A percentile compares a stretch with the other conserved stretches of the same genome.
Conservation (phyloP, 2,888 invertebrate species). For the Orgyia antiqua region DNA sequence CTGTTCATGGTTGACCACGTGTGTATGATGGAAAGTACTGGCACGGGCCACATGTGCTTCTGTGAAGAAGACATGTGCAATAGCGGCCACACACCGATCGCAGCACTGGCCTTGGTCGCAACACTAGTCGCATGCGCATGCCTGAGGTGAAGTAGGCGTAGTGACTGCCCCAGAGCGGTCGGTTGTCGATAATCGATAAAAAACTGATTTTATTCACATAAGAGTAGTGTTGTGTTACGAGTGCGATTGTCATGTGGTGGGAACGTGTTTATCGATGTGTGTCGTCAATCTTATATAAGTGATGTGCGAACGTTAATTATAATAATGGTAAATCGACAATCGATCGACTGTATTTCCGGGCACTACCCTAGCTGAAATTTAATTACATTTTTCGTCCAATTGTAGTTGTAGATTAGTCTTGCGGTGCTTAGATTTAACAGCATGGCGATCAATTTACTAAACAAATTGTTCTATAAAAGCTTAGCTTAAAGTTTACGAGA, state of each 20-base stretch:
- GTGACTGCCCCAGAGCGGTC: conserved; percentile 37
- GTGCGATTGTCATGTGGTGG: conserved; percentile 4
- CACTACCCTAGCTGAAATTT: conserved; percentile 50
- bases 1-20: conserved; percentile 99
- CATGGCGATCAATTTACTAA: conserved; percentile 31
- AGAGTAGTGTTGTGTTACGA: conserved; percentile 4
- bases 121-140: conserved; percentile 70
- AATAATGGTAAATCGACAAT: conserved; percentile 29
- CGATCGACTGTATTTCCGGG: conserved; percentile 46
- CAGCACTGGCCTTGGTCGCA: conserved; percentile 41
- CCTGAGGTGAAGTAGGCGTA: conserved; percentile 67
- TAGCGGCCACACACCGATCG: conserved; percentile 43
- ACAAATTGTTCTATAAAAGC: too few relatives aligned
- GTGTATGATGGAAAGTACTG: conserved; percentile 99
- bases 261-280: conserved; percentile 16
- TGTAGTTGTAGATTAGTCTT: conserved; percentile 56
- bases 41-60: conserved; percentile 98
- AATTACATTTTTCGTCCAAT: conserved; percentile 70
- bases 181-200: conserved; percentile 33
- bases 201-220: conserved; percentile 11
- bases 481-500: too few relatives aligned
- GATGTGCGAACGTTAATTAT: conserved; percentile 20
- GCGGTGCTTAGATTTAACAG: conserved; percentile 61
- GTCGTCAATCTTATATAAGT: conserved; percentile 16
- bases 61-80: conserved; percentile 99